Conservation (phyloP, 2,888 invertebrate genomes). For the Liodrosophila aerea region DNA sequence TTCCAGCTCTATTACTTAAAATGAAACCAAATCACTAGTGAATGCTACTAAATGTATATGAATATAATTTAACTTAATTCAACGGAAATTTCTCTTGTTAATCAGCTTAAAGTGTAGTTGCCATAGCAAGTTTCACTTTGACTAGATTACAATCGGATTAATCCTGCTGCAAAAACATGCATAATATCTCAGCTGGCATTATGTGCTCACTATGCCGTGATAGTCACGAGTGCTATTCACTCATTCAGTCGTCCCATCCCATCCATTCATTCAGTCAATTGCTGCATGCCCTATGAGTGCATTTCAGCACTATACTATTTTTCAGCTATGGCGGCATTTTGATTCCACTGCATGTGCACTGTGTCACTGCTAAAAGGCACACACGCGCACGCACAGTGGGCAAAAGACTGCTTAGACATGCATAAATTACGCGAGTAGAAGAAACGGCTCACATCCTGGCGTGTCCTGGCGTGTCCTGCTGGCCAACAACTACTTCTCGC, state of each 20-base stretch:
- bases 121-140: background rate
- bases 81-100: too few species aligned
- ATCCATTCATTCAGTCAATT: background rate
- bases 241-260: background rate
- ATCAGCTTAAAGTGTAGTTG: too few species aligned
- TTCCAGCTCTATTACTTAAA: too few species aligned
- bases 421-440: slow-evolving; percentile 63
- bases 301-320: slow-evolving; percentile 24
- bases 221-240: slow-evolving; percentile 29
- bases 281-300: slow-evolving; percentile 3
- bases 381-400: slow-evolving; percentile 6
- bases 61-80: background rate
- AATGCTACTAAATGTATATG: too few species aligned
- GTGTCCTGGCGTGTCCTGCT: too few species aligned
- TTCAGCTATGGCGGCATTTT: slow-evolving; percentile 25
- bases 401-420: slow-evolving; percentile 63
- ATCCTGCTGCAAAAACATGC: background rate
- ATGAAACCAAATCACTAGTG: too few species aligned
- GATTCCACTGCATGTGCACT: slow-evolving; percentile 26
- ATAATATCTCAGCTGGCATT: background rate
- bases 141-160: background rate
- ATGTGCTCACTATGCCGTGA: slow-evolving; percentile 4
- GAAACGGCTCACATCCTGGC: slow-evolving; percentile 19
- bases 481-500: slow-evolving; percentile 18
- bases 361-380: slow-evolving; percentile 36